Evolutionary conservation across 2,797 vertebrate species (phyloP).

Genomic region (Diceros bicornis): DNA sequence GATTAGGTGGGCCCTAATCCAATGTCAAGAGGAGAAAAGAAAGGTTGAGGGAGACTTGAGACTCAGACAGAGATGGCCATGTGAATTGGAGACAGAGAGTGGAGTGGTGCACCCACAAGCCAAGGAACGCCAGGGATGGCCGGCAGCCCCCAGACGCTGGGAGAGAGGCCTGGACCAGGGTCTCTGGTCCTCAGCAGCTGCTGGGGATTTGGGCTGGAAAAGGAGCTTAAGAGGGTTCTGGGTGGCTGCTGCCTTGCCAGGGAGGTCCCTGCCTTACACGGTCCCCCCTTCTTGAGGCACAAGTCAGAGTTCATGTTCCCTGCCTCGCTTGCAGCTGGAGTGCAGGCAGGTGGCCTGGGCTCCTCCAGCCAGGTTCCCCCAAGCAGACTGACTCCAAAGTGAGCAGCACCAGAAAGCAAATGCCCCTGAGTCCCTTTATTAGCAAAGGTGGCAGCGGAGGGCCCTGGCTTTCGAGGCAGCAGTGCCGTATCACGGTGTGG

Average conservation of each 20-base stretch:
- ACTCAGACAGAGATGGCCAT: not conserved
- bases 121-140: not conserved
- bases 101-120: rapidly evolving
- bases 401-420: not conserved
- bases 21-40: not conserved
- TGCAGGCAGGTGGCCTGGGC: no score
- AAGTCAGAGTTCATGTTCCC: no score
- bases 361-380: not conserved
- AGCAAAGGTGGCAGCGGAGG: rapidly evolving
- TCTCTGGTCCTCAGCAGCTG: no score
- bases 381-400: not conserved
- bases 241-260: no score
- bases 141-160: not conserved
- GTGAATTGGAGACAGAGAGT: not conserved
- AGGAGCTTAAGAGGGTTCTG: not conserved
- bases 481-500: not conserved
- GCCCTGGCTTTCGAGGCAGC: not conserved
- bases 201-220: not conserved
- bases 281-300: not conserved
- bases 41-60: not conserved
- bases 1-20: not conserved
- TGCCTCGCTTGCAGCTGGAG: not conserved
- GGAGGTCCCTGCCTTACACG: not conserved
- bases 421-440: no score
- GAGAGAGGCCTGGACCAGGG: not conserved